These are phyloP conservation scores for Leptodactylus fuscus DNA, from an alignment of 2,113 vertebrate genomes.

Conservation along the genomic window DNA sequence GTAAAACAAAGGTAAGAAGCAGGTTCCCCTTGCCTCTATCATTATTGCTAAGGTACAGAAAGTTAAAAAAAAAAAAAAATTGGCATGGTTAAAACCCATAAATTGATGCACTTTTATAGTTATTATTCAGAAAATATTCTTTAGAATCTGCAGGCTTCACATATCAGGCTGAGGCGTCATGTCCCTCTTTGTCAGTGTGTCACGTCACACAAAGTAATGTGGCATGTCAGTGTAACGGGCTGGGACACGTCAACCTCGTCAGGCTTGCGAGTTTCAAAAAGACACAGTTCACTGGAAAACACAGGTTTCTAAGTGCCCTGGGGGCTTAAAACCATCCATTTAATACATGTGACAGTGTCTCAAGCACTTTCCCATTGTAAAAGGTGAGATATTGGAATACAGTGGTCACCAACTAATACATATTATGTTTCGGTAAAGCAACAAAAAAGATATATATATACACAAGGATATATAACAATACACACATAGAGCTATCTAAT, in stretches of 20 bases:
- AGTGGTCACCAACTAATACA: conserved; percentile 2
- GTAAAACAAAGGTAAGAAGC: too few species aligned
- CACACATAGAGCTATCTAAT: too few species aligned
- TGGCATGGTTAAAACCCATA: background rate
- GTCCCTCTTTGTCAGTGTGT: conserved; percentile 77
- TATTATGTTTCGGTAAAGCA: background rate
- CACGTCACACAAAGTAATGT: conserved; percentile 75
- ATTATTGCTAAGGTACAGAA: background rate
- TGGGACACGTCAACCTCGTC: conserved; percentile 78
- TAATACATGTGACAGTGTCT: conserved; percentile 64
- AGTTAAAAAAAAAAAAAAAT: background rate
- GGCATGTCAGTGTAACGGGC: conserved; percentile 76
- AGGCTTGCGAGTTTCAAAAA: conserved; percentile 74
- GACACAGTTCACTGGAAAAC: conserved; percentile 79
- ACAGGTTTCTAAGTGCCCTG: conserved; percentile 76
- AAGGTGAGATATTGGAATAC: conserved; percentile 28
- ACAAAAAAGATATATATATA: conserved; percentile 41
- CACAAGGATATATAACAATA: too few species aligned
- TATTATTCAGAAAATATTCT: conserved; percentile 60
- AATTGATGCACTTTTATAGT: background rate
- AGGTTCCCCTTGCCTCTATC: too few species aligned
- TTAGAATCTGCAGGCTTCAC: conserved; percentile 72
- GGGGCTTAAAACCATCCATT: conserved; percentile 70
- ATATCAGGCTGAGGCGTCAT: conserved; percentile 72
- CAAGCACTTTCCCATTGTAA: conserved; percentile 35